Conservation (phyloP, 2,888 invertebrate species). For the Morpho achilles region DNA sequence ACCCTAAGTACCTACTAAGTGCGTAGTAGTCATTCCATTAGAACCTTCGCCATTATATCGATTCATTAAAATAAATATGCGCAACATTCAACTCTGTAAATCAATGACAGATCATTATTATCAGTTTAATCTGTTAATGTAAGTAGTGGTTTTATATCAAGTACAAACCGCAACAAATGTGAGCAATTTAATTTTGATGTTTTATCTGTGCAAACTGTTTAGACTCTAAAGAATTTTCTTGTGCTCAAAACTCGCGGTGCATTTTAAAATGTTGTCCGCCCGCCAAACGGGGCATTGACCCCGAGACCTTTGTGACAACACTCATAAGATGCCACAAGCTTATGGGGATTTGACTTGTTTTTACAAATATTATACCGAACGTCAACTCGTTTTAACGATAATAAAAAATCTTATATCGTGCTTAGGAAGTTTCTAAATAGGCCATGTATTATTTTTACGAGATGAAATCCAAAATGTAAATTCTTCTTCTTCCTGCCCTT, state of each 20-base stretch:
- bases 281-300: slow-evolving; percentile 72
- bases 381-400: slow-evolving; percentile 11
- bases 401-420: background rate
- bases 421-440: slow-evolving; percentile 1
- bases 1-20: no score
- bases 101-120: no score
- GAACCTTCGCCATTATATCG: no score
- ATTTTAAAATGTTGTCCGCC: slow-evolving; percentile 69
- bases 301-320: slow-evolving; percentile 71
- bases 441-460: no score
- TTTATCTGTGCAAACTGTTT: slow-evolving; percentile 1
- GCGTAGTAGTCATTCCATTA: no score
- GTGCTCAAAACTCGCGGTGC: slow-evolving; percentile 39
- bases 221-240: slow-evolving; percentile 18
- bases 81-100: no score
- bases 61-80: no score
- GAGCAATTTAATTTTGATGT: background rate
- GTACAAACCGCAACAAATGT: no score
- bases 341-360: slow-evolving; percentile 16
- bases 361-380: slow-evolving; percentile 16
- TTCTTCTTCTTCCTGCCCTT: no score
- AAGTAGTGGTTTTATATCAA: no score
- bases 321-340: slow-evolving; percentile 59
- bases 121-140: no score
- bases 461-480: no score